Evolutionary conservation across 2,888 invertebrate species (phyloP).

Genomic region (Athripsodes cinereus): DNA sequence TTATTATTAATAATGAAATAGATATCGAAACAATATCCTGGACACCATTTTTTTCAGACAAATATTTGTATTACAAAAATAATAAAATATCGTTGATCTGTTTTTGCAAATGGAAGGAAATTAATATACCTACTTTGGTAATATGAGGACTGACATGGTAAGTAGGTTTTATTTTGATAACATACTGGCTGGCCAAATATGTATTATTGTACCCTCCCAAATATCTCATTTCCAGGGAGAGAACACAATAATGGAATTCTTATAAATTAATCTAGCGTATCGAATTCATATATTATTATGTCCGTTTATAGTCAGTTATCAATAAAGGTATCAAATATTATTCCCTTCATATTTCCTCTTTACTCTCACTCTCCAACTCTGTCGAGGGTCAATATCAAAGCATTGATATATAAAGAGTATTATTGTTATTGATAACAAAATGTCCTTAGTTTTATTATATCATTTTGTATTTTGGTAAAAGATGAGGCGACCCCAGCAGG

Average conservation of each 20-base stretch:
- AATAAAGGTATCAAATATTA: constrained; percentile 1
- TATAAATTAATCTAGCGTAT: background rate
- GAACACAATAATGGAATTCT: background rate
- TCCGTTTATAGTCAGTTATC: background rate
- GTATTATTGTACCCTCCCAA: too few relatives aligned
- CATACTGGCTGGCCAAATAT: too few relatives aligned
- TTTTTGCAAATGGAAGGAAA: too few relatives aligned
- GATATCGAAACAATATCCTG: too few relatives aligned
- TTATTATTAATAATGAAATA: too few relatives aligned
- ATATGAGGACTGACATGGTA: too few relatives aligned
- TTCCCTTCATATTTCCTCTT: background rate
- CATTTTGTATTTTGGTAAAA: background rate
- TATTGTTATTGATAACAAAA: constrained; percentile 1
- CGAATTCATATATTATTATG: background rate
- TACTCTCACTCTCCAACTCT: background rate
- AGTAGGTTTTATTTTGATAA: too few relatives aligned
- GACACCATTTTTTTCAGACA: too few relatives aligned
- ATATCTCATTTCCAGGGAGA: background rate
- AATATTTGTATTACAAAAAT: too few relatives aligned
- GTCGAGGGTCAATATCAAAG: background rate
- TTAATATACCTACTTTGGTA: too few relatives aligned
- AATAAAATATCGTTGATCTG: too few relatives aligned
- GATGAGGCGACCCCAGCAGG: background rate
- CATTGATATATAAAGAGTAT: background rate
- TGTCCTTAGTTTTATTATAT: background rate